Evolutionary conservation across 2,888 invertebrate species (phyloP), one percentile per base, ranked within the genome.

Genomic region (Heliconius hortense): DNA sequence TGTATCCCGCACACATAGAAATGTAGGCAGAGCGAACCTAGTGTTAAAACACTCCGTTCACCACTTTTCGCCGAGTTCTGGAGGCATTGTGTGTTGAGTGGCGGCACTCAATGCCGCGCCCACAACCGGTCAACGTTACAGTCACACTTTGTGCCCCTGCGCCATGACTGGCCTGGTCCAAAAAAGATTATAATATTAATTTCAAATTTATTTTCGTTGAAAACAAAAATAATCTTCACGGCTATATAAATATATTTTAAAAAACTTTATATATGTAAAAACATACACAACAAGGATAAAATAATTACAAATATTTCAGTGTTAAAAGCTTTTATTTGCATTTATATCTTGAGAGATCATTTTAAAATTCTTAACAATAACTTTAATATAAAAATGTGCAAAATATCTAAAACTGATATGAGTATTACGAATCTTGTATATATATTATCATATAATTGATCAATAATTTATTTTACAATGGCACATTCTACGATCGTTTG

Each of bases 331-430:
- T 66, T 69, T 56, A 68, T 68, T 68, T 48, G 21, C 53, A 69
- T 69, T 69, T 24, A 56, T n/a, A 24, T 69, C 56, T 69, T n/a
- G 31, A 69, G 69, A 69, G 69, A 69, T 69, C 69, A 69, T 56
- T 56, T 53, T n/a, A 31, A 24, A 31, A 48, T 31, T 56, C 31
- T 56, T 69, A 56, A 24, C 21, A 69, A 56, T 56, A 35, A 35
- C 2, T 68, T 21, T 48, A n/a, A 35, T 35, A n/a, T 56, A 53
- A 56, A 31, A 35, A 35, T 69, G 53, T 69, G 15, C 31, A 31
- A 56, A 53, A 18, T 8, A 28, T 28, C 18, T 43, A 69, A 11
- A n/a, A 48, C 35, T 69, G 0, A 56, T 53, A 69, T 69, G 69
- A 69, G 53, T 69, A 69, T 69, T 69, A 68, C 13, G 48, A 21